These are phyloP conservation scores for Thumatha senex DNA, from an alignment of 2,888 invertebrate species.

Conservation along the genomic window DNA sequence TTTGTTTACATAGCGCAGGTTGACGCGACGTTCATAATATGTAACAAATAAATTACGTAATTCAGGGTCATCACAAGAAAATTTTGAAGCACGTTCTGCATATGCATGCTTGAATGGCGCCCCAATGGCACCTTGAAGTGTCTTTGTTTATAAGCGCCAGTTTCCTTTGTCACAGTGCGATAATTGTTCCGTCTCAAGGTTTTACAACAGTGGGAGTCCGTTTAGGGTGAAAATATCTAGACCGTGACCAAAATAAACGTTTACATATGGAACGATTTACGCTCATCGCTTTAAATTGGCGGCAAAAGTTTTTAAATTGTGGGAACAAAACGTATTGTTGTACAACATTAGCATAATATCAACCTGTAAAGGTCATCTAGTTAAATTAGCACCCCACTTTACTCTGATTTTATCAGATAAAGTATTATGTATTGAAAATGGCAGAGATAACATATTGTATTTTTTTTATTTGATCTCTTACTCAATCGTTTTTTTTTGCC, in stretches of 20 bases:
- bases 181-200: conserved; percentile 51
- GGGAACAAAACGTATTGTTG: conserved; percentile 32
- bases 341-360: conserved; percentile 24
- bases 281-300: conserved; percentile 22
- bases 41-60: conserved; percentile 44
- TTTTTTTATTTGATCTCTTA: too few relatives aligned
- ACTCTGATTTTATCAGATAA: conserved; percentile 33
- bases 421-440: conserved; percentile 16
- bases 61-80: conserved; percentile 42
- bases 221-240: conserved; percentile 42
- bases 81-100: conserved; percentile 61
- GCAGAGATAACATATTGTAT: too few relatives aligned
- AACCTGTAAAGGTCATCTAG: conserved; percentile 33
- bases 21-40: conserved; percentile 23
- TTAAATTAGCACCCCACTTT: conserved; percentile 25
- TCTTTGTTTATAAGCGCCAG: conserved; percentile 53
- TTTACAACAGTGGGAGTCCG: conserved; percentile 32
- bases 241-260: conserved; percentile 33
- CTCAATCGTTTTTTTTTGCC: too few relatives aligned
- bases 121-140: conserved; percentile 67
- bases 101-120: conserved; percentile 54
- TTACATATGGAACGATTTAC: conserved; percentile 22
- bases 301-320: conserved; percentile 24
- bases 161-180: conserved; percentile 53
- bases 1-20: conserved; percentile 35